A percentile compares a stretch with the other conserved stretches of the same genome.
These are phyloP conservation scores for Rhorus exstirpatorius DNA, from an alignment of 2,888 invertebrate species.

Conservation along the genomic window DNA sequence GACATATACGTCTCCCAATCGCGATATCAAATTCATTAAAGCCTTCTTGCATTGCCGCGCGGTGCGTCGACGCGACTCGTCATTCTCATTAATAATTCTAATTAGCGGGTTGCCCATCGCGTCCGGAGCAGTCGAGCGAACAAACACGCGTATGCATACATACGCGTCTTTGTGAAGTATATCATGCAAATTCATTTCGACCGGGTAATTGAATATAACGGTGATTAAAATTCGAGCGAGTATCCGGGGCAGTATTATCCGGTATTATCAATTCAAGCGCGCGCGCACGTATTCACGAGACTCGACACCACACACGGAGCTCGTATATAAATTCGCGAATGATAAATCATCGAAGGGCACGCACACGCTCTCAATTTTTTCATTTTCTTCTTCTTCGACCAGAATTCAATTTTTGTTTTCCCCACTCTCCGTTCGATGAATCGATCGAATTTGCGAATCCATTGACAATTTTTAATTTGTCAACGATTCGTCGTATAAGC, in stretches of 20 bases:
- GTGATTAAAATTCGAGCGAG: constrained; percentile 58
- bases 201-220: constrained; percentile 48
- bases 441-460: no score
- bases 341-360: no score
- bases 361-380: no score
- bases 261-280: background rate
- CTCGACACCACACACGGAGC: no score
- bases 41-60: constrained; percentile 20
- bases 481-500: no score
- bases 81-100: constrained; percentile 67
- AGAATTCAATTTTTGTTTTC: no score
- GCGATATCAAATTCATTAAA: constrained; percentile 54
- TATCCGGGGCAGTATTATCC: no score
- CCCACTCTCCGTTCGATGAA: no score
- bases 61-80: constrained; percentile 30
- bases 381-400: no score
- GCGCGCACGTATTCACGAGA: no score
- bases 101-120: constrained; percentile 61
- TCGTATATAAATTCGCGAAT: no score
- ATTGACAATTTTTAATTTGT: no score
- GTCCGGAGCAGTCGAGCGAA: constrained; percentile 35
- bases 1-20: constrained; percentile 11
- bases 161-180: constrained; percentile 19
- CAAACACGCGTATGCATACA: background rate
- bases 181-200: constrained; percentile 53